Evolutionary conservation across 1,140 invertebrate species (phyloP).

Genomic region (Drosophila leontia): DNA sequence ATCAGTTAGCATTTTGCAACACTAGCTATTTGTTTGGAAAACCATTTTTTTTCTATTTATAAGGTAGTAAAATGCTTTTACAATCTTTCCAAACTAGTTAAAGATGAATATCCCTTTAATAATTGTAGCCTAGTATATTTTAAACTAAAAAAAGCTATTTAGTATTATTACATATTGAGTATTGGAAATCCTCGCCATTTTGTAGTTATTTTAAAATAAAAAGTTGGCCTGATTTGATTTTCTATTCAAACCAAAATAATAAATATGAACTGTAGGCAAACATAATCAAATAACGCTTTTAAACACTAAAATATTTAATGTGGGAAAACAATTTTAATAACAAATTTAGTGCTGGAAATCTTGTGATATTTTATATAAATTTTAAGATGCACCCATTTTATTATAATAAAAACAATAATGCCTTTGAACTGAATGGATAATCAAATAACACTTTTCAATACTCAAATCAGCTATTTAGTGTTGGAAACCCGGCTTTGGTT

Average conservation of each 20-base stretch:
- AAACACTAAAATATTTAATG: too few species aligned
- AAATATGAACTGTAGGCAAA: too few species aligned
- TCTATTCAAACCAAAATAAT: too few species aligned
- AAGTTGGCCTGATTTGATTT: too few species aligned
- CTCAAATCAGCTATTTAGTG: neutral
- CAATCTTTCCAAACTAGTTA: neutral
- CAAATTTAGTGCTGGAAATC: neutral
- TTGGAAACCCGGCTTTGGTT: neutral
- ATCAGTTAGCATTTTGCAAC: neutral
- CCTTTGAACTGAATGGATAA: neutral
- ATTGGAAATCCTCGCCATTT: neutral
- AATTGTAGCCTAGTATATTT: neutral
- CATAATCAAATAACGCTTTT: too few species aligned
- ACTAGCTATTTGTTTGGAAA: neutral
- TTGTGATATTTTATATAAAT: neutral
- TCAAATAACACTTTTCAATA: neutral
- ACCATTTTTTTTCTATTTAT: neutral
- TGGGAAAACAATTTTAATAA: too few species aligned
- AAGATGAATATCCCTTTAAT: accelerated
- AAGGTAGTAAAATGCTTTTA: neutral
- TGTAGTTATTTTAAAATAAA: too few species aligned
- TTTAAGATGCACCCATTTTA: neutral
- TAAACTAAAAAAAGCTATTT: neutral
- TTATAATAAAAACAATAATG: neutral
- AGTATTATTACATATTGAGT: neutral